Conservation (phyloP, 2,113 vertebrate genomes). For the Pygoscelis adeliae region DNA sequence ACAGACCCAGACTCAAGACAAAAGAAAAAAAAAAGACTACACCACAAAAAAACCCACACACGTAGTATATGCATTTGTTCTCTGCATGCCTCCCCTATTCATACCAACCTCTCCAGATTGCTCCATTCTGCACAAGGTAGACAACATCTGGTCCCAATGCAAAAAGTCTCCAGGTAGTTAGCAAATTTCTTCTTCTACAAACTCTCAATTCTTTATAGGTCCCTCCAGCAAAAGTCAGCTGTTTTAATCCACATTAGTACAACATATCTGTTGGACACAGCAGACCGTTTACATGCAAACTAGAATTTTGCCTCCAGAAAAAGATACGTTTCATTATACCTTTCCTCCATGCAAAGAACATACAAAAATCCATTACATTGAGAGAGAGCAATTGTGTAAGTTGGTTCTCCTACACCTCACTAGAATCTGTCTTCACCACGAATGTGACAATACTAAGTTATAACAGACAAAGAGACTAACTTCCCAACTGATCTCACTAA, state of each 20-base stretch:
- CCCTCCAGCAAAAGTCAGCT: not conserved
- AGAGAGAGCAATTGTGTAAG: not conserved
- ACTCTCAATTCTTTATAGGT: not conserved
- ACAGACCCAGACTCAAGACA: not conserved
- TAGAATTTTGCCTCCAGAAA: not conserved
- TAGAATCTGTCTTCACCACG: not conserved
- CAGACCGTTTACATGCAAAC: not conserved
- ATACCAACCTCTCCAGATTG: not conserved
- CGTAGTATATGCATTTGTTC: rapidly evolving
- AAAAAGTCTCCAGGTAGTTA: not conserved
- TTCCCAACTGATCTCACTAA: not conserved
- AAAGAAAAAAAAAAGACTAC: too few relatives aligned
- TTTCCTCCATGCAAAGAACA: not conserved
- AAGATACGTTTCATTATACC: rapidly evolving
- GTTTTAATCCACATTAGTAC: not conserved
- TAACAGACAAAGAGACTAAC: not conserved
- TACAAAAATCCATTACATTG: not conserved
- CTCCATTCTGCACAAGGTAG: not conserved
- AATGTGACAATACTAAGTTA: not conserved
- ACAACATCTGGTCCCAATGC: not conserved
- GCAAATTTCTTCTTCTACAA: not conserved
- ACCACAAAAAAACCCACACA: not conserved
- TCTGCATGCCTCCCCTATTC: not conserved
- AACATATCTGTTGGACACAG: not conserved
- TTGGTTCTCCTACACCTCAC: not conserved